Base-by-base conservation (phyloP, 2,113 vertebrate species). In the Phrynocephalus versicolor region DNA sequence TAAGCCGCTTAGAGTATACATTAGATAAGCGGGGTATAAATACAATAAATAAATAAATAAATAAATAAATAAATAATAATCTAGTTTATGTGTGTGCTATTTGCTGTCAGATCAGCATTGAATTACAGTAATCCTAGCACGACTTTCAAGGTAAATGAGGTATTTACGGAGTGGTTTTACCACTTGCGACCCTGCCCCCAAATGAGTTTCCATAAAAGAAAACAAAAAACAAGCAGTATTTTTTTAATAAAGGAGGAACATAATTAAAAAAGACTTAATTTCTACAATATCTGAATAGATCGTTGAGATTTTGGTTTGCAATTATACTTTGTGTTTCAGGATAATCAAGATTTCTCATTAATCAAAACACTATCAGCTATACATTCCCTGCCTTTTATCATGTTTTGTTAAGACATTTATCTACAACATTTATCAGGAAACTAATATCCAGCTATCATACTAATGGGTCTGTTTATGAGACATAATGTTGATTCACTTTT, bases 401-500 rank as follows among this genome's bases (percentile, higher is more conserved):
- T 30, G 13, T 39, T 83, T 72, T 70, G 60, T 84, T 9, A 86
- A 83, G 6, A 89, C 65, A 19, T 86, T 82, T 51, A 88, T 81
- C 39, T 91, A 84, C 1, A 87, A 85, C 69, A 57, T 45, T 88
- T 21, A 78, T 74, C 81, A 90, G 76, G 67, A 88, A 82, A 88
- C 67, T 84, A 88, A 91, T 35, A 88, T 74, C n/a, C 45, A 81
- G 84, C 79, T 81, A 81, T 35, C 41, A 71, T 62, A 39, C 84
- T 45, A 12, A 65, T 78, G 33, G 78, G 3, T 74, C 69, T 74
- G 69, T 88, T 15, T 67, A n/a, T 86, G 64, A 89, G 39, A 83
- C 58, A 79, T 86, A 55, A 89, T 8, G 72, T 76, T 87, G 85
- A 21, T n/a, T 89, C 90, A 89, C 79, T 30, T 89, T 75, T 39